A percentile compares a stretch with the other conserved stretches of the same genome.
These are phyloP conservation scores for Pluvianellus socialis DNA, from an alignment of 2,113 vertebrate genomes.

Conservation along the genomic window DNA sequence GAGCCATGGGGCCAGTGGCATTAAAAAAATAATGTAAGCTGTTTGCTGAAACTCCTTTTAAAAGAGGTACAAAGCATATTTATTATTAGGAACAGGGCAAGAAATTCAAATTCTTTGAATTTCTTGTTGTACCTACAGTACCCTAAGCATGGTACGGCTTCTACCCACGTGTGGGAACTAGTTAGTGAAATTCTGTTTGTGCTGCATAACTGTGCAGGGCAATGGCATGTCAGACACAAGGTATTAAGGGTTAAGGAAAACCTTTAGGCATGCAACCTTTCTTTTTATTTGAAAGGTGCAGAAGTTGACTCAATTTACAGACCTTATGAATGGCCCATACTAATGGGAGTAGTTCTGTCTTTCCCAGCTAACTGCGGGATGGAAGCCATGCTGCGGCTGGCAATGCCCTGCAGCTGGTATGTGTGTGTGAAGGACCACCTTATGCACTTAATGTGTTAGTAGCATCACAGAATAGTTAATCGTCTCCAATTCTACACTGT, in stretches of 20 bases:
- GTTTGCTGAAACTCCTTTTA: neutral
- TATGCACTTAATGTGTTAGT: neutral
- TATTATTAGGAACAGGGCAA: neutral
- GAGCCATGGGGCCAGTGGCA: neutral
- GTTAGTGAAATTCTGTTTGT: neutral
- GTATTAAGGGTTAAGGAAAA: neutral
- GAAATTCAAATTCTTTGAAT: neutral
- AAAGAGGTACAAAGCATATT: neutral
- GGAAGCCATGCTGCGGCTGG: neutral
- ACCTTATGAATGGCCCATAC: neutral
- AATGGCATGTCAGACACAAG: neutral
- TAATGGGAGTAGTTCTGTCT: neutral
- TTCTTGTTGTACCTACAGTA: neutral
- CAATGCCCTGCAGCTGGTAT: neutral
- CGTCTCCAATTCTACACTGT: neutral
- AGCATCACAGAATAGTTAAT: neutral
- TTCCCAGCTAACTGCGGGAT: neutral
- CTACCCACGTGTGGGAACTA: neutral
- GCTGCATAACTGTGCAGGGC: neutral
- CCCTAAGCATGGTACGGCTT: neutral
- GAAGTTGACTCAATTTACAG: neutral
- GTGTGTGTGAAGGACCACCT: neutral
- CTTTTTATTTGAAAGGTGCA: neutral
- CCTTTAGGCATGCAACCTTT: neutral
- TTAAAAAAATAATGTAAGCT: slow-evolving; percentile 18